Evolutionary conservation across 2,797 vertebrate species (phyloP), one percentile per base, ranked within the genome.

Genomic region (Taenioides sp.): DNA sequence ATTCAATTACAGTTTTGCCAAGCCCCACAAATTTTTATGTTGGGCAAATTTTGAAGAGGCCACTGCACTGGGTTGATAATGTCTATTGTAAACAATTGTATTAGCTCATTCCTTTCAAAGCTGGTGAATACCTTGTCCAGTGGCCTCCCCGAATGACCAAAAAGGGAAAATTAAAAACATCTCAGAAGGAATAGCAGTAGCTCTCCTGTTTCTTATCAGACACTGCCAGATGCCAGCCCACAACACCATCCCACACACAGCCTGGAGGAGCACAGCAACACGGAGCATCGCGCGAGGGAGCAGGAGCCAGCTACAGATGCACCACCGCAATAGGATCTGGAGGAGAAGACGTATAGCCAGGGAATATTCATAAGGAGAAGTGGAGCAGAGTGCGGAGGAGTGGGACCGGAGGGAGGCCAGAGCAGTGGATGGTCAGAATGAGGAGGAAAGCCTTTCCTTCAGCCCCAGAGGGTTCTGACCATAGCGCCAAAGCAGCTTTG

Each of bases 171-270:
- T 68, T 55, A 75, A 83, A 83, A 77, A 78, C 72, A 84, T 83
- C 77, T 85, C 73, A 70, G 71, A 81, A 87, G 83, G 81, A 90
- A 82, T 73, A 88, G 86, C 80, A 82, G 69, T 66, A 70, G 80
- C 85, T 89, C 81, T 72, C 72, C 84, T 12, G 76, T 88, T 84
- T 89, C 91, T 94, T 93, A 94, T 94, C 91, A 84, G 84, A 89
- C 82, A 75, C 88, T 90, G 90, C 88, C 93, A 94, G 92, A 92
- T 91, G 86, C 88, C 88, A 84, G 78, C 92, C 89, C 82, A 91
- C 86, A 88, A 87, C 85, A 83, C 84, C 85, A 88, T 86, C 87
- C 91, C 82, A 92, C 88, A 84, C 89, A 91, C 69, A 86, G 93
- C 92, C 91, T 79, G 87, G 75, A 91, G 91, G 89, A 91, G 84